Base-by-base conservation (phyloP, 1,140 invertebrate genomes). In the Pseudomyrmex concolor region DNA sequence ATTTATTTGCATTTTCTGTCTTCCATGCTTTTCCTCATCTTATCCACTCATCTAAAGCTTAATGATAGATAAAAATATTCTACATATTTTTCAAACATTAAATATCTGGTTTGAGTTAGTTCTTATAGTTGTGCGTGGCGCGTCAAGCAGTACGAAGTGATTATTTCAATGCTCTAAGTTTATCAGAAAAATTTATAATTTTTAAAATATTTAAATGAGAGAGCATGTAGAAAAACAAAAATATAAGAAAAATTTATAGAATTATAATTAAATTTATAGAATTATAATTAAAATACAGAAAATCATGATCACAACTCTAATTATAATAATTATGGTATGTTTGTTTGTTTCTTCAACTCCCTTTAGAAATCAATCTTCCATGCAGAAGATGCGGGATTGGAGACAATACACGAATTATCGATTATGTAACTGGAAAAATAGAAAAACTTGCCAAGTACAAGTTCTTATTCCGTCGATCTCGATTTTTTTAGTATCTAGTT, bases 401-500 rank as follows among this genome's bases (percentile, higher is more conserved):
- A 67, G 60, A 43, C 66, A 0, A 4, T 34, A 2, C 5, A 19
- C 10, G 9, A 22, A 51, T 66, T 85, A 7, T 34, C 34, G 34
- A 34, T 34, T 34, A 34, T 34, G 34, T 34, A 22, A n/a, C 54
- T 77, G 13, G 54, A 72, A 67, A 84, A 50, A 34, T 78, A 60
- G 19, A 54, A 34, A 34, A 34, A 66, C 67, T 84, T 80, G 83
- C 50, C 12, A n/a, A 43, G 8, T 22, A 64, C 59, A 86, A 72
- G 67, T 43, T 19, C 1, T 0, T 43, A n/a, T 72, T 80, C 2
- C 22, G 2, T 72, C 25, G 2, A 25, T 25, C 15, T 51, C 34
- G 15, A 60, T 59, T 34, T 48, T 57, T 57, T 0, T 48, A 1
- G 9, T 57, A 3, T 25, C 19, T 17, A 76, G 17, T 54, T 45